These are phyloP conservation scores for Brachionus asplanchnoidis DNA, from an alignment of 1,140 invertebrate genomes.

Conservation along the genomic window DNA sequence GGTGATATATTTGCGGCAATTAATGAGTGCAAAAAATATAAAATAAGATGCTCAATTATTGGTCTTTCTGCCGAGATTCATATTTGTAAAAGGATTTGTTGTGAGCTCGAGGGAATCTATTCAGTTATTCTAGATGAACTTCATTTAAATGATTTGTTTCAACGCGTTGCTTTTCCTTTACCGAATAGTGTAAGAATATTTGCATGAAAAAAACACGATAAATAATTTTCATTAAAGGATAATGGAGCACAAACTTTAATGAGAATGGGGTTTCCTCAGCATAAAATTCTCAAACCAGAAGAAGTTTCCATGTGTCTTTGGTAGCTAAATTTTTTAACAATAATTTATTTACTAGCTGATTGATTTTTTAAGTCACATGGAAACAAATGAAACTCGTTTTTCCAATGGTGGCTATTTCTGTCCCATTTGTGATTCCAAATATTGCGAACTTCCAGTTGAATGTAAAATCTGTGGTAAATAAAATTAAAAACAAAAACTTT, in stretches of 20 bases:
- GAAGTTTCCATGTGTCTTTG: constrained; percentile 68
- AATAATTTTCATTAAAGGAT: background rate
- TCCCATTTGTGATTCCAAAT: constrained; percentile 90
- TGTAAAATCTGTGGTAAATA: constrained; percentile 76
- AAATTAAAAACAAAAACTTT: background rate
- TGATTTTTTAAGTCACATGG: constrained; percentile 52
- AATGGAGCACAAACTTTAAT: constrained; percentile 30
- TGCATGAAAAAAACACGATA: background rate
- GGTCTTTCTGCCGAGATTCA: constrained; percentile 88
- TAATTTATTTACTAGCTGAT: background rate
- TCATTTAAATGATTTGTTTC: constrained; percentile 73
- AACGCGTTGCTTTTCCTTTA: constrained; percentile 75
- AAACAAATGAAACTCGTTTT: constrained; percentile 60
- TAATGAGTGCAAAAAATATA: constrained; percentile 63
- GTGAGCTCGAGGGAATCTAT: constrained; percentile 75
- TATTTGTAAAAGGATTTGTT: constrained; percentile 76
- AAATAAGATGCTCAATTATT: constrained; percentile 83
- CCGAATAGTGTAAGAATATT: constrained; percentile 53
- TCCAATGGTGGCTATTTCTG: constrained; percentile 78
- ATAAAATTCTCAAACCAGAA: constrained; percentile 53
- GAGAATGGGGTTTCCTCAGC: constrained; percentile 58
- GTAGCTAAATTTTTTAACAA: constrained; percentile 58
- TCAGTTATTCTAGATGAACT: constrained; percentile 82
- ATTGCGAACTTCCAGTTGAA: constrained; percentile 93
- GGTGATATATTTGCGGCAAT: constrained; percentile 82